Evolutionary conservation across 1,140 invertebrate species (phyloP).

Genomic region (Drosophila hydei): DNA sequence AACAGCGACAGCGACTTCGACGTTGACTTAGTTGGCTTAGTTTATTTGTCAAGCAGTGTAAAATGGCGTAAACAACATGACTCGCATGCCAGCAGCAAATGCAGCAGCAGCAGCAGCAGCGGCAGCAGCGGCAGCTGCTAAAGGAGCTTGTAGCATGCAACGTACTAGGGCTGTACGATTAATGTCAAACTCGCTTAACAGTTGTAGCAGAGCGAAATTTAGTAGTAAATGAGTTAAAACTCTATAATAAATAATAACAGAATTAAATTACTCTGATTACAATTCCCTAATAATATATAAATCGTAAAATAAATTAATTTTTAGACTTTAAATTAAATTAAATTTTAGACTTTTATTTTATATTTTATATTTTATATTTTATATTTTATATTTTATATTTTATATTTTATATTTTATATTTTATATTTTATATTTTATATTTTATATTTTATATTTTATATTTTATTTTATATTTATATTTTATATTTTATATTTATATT

Average conservation of each 20-base stretch:
- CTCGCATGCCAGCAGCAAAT: constrained; percentile 23
- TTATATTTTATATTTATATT: too few species aligned
- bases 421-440: too few species aligned
- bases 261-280: too few species aligned
- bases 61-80: constrained; percentile 79
- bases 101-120: constrained; percentile 9
- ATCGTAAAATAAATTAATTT: too few species aligned
- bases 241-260: too few species aligned
- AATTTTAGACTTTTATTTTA: neutral
- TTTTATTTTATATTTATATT: too few species aligned
- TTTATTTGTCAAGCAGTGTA: constrained; percentile 78
- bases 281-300: too few species aligned
- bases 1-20: constrained; percentile 11
- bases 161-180: constrained; percentile 42
- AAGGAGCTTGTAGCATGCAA: constrained; percentile 62
- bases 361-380: neutral
- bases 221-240: neutral
- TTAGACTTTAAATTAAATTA: too few species aligned
- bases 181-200: constrained; percentile 16
- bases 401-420: neutral
- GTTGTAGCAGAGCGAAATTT: neutral
- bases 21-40: constrained; percentile 65
- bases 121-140: constrained; percentile 20
- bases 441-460: too few species aligned
- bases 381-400: neutral